phyloP scores from a whole-genome alignment of 2,888 invertebrate genomes.

The Anarsia innoxiella region DNA sequence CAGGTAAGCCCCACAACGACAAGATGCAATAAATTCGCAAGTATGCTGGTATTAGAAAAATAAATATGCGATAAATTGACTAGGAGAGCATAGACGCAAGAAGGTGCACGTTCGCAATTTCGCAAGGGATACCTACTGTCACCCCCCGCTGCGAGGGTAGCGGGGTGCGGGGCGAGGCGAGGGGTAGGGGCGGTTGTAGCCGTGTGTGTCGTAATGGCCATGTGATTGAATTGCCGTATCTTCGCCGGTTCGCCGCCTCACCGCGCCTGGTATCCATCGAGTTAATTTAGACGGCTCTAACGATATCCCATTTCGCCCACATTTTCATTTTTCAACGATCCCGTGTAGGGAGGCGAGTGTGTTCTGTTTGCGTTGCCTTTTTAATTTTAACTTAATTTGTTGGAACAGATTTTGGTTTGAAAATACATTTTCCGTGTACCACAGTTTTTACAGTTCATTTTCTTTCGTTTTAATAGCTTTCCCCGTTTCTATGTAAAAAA shows the following conservation, averaged over 20 bases:
- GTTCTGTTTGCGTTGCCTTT: too few species aligned
- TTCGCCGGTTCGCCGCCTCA: constrained; percentile 43
- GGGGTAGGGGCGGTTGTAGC: constrained; percentile 27
- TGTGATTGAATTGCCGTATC: constrained; percentile 61
- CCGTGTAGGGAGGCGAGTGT: too few species aligned
- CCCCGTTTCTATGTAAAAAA: too few species aligned
- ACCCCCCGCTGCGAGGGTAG: constrained; percentile 24
- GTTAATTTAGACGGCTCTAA: constrained; percentile 43
- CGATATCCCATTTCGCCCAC: constrained; percentile 17
- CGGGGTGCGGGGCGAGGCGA: constrained; percentile 14
- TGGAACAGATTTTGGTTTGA: too few species aligned
- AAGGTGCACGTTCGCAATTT: constrained; percentile 44
- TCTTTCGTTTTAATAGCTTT: too few species aligned
- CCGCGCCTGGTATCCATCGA: constrained; percentile 49
- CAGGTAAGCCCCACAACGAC: too few species aligned
- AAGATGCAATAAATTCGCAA: constrained; percentile 21
- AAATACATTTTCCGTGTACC: too few species aligned
- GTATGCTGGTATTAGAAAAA: constrained; percentile 8
- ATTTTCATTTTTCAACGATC: constrained; percentile 7
- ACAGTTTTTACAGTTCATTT: too few species aligned
- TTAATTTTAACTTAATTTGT: too few species aligned
- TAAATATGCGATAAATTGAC: constrained; percentile 53
- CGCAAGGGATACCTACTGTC: constrained; percentile 31
- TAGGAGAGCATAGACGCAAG: constrained; percentile 36
- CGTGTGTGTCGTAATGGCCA: constrained; percentile 48